Evolutionary conservation across 2,888 invertebrate genomes (phyloP).

Genomic region (Caenorhabditis angaria): DNA sequence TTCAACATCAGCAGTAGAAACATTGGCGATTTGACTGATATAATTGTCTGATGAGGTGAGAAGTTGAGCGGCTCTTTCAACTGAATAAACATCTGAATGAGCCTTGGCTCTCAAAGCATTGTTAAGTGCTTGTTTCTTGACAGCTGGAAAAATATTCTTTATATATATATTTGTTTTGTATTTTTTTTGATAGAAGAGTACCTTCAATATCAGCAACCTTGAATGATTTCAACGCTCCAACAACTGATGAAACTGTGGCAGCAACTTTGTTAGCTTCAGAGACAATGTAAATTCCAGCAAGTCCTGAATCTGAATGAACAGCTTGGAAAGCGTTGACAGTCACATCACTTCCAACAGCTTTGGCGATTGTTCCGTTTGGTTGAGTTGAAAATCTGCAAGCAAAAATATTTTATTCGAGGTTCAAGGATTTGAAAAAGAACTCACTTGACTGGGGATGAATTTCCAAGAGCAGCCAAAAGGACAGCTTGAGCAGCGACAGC

Average conservation of each 20-base stretch:
- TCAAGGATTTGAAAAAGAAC: background rate
- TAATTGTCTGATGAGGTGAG: slow-evolving; percentile 37
- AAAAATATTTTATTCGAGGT: background rate
- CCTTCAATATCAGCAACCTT: slow-evolving; percentile 46
- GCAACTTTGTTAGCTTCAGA: slow-evolving; percentile 50
- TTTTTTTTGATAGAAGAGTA: slow-evolving; percentile 3
- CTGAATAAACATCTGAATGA: slow-evolving; percentile 31
- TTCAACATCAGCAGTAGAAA: slow-evolving; percentile 45
- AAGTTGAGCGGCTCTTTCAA: slow-evolving; percentile 48
- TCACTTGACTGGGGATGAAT: slow-evolving; percentile 41
- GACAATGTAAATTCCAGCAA: slow-evolving; percentile 65
- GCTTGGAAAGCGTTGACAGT: slow-evolving; percentile 47
- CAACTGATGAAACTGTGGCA: slow-evolving; percentile 49
- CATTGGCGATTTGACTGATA: slow-evolving; percentile 32
- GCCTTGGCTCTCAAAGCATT: slow-evolving; percentile 45
- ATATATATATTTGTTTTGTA: too few relatives aligned
- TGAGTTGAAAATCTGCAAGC: slow-evolving; percentile 35
- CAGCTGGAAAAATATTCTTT: slow-evolving; percentile 24
- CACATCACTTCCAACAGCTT: slow-evolving; percentile 28
- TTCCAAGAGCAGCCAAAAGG: slow-evolving; percentile 48
- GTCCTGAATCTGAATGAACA: slow-evolving; percentile 52
- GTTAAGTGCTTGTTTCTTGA: slow-evolving; percentile 42
- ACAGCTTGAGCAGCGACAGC: slow-evolving; percentile 51
- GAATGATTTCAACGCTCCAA: slow-evolving; percentile 55
- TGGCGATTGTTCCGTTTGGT: slow-evolving; percentile 33